Conservation (phyloP, 2,888 invertebrate genomes). For the Sepiola atlantica region DNA sequence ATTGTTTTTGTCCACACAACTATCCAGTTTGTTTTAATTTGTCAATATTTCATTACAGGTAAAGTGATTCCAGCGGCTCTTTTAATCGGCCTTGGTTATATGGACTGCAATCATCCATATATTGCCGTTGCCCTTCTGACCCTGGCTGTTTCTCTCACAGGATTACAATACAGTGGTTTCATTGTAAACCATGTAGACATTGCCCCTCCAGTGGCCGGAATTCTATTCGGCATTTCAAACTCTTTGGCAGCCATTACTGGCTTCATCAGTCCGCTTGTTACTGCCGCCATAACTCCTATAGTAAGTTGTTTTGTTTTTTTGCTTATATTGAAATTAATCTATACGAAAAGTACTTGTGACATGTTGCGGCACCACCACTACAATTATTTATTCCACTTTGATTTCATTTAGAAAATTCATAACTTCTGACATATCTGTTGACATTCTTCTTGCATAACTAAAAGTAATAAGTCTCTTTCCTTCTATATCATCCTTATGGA, state of each 20-base stretch:
- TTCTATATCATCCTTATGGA: too few relatives aligned
- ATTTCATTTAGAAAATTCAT: not conserved
- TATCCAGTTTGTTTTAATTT: not conserved
- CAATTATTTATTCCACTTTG: too few relatives aligned
- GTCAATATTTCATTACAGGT: too few relatives aligned
- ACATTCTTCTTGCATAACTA: not conserved
- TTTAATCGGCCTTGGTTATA: slow-evolving; percentile 69
- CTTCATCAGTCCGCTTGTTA: slow-evolving; percentile 71
- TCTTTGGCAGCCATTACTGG: slow-evolving; percentile 73
- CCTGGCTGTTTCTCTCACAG: slow-evolving; percentile 68
- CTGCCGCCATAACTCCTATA: slow-evolving; percentile 68
- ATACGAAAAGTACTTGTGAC: not conserved
- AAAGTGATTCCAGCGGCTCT: slow-evolving; percentile 68
- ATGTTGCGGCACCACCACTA: not conserved
- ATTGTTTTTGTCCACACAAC: too few relatives aligned
- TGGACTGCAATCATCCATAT: slow-evolving; percentile 67
- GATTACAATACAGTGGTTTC: slow-evolving; percentile 71
- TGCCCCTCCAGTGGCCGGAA: slow-evolving; percentile 73
- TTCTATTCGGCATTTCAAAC: slow-evolving; percentile 73
- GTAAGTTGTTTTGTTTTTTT: slow-evolving; percentile 54
- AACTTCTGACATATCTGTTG: not conserved
- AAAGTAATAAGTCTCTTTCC: too few relatives aligned
- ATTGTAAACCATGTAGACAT: slow-evolving; percentile 75
- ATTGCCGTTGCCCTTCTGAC: slow-evolving; percentile 69
- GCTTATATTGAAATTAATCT: too few relatives aligned